Evolutionary conservation across 2,113 vertebrate genomes (phyloP), one percentile per base, ranked within the genome.

Genomic region (Axis porcinus): DNA sequence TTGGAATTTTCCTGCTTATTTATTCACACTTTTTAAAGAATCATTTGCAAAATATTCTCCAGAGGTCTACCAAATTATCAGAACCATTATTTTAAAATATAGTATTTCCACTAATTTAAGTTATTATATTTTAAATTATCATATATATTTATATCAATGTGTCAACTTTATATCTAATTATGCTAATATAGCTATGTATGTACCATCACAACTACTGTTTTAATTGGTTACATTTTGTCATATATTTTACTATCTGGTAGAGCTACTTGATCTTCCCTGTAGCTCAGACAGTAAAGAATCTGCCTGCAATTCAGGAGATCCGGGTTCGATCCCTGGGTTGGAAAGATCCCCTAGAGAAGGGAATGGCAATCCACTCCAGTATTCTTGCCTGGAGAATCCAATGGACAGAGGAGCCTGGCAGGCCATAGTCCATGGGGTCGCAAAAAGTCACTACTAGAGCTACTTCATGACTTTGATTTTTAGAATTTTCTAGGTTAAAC

Each of bases 101-200:
- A 79, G 11, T 54, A 28, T 45, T 62, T 57, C 30, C 33, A 28
- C 11, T 33, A 7, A 30, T 91, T 96, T 64, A 92, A 28, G 45
- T 64, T 78, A 89, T 40, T 89, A 50, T 60, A 60, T 54, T 86
- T 91, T 74, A 96, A 81, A 33, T 87, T n/a, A 12, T 3, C 60
- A 60, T 23, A 13, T 58, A 30, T 19, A 14, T 25, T 81, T 58
- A 10, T 17, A 47, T 79, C 15, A 16, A 36, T 81, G 74, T 87
- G 70, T 15, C 3, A 70, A 55, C 0, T 7, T 21, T 15, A 40
- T 40, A 82, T 5, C 28, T 81, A 87, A 74, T 19, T 60, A 54
- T 0, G 21, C 36, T 90, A 12, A 91, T 28, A 30, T 30, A 60
- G 52, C 8, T 91, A 30, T 57, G 6, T 3, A 82, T 15, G 25